Evolutionary conservation across 2,888 invertebrate genomes (phyloP).

Genomic region (Eupeodes luniger): DNA sequence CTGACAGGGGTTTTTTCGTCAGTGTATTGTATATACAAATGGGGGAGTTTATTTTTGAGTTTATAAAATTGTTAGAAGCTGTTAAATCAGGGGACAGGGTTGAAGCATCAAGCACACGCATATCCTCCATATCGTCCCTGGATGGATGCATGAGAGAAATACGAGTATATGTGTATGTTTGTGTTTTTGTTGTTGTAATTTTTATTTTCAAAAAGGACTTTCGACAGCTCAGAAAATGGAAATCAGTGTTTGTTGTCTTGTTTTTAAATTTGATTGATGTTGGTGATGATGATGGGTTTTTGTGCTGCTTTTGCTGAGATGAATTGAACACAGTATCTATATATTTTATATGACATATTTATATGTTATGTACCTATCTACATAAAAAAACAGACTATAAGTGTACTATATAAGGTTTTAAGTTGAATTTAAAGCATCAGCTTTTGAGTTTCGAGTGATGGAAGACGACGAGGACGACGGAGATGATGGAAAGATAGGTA

Average conservation of each 20-base stretch:
- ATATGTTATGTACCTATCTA: too few species aligned
- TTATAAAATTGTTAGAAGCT: constrained; percentile 39
- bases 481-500: constrained; percentile 23
- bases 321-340: not conserved
- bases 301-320: not conserved
- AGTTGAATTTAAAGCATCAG: not conserved
- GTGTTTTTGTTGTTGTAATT: constrained; percentile 13
- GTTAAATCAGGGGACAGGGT: constrained; percentile 20
- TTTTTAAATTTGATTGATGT: constrained; percentile 73
- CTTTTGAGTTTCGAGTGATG: not conserved
- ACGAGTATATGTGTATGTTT: not conserved
- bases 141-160: not conserved
- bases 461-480: not conserved
- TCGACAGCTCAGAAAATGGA: constrained; percentile 49
- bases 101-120: constrained; percentile 31
- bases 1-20: constrained; percentile 57
- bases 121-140: constrained; percentile 51
- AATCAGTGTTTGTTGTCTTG: constrained; percentile 73
- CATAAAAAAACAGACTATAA: not conserved
- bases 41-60: constrained; percentile 34
- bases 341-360: not conserved
- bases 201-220: constrained; percentile 48
- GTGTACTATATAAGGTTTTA: not conserved
- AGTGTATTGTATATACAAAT: not conserved
- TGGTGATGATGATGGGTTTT: constrained; percentile 64